Conservation (phyloP, 2,888 invertebrate genomes). For the Eupithecia subumbrata region DNA sequence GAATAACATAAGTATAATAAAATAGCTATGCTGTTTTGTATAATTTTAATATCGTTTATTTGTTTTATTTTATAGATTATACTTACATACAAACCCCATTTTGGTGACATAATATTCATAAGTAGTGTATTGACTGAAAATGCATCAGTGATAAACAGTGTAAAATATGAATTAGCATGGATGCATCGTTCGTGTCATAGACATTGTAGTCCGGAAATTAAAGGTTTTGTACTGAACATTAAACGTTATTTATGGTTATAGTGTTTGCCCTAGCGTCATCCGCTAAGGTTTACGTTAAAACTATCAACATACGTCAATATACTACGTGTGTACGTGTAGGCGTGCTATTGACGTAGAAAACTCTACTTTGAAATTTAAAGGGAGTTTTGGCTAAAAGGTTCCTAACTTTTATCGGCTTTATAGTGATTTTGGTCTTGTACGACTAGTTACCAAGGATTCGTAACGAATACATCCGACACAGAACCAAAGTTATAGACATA, state of each 20-base stretch:
- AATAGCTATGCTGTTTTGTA: background rate
- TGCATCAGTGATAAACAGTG: conserved; percentile 39
- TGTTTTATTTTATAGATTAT: background rate
- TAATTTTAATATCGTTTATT: background rate
- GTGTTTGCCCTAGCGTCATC: conserved; percentile 38
- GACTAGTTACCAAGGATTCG: too few species aligned
- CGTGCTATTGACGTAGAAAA: background rate
- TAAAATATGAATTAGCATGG: conserved; percentile 49
- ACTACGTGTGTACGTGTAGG: too few species aligned
- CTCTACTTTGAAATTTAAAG: background rate
- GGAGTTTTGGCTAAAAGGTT: background rate
- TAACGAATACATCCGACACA: too few species aligned
- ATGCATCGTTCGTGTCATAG: conserved; percentile 47
- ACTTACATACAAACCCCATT: background rate
- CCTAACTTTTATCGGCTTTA: background rate
- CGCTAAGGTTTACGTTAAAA: background rate
- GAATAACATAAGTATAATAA: too few species aligned
- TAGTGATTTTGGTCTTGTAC: too few species aligned
- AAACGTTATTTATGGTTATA: conserved; percentile 62
- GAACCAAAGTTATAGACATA: too few species aligned
- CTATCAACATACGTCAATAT: background rate
- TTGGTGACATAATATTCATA: background rate
- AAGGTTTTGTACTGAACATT: conserved; percentile 67
- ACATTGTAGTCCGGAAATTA: conserved; percentile 65
- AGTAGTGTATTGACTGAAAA: conserved; percentile 3